Evolutionary conservation across 2,888 invertebrate genomes (phyloP), one percentile per base, ranked within the genome.

Genomic region (Rhogogaster chlorosoma): DNA sequence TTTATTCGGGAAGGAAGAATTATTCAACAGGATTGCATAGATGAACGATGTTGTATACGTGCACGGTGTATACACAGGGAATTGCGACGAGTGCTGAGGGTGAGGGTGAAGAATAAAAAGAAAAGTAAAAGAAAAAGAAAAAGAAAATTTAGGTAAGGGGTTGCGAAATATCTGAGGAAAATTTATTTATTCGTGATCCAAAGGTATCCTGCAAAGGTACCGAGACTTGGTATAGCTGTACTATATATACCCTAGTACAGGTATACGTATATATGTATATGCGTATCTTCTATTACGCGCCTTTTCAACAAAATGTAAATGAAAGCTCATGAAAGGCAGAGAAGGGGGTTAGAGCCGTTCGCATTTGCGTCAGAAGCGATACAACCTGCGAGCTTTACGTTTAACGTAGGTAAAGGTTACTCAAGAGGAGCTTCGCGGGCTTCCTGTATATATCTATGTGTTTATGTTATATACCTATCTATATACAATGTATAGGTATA

Each of bases 311-410:
- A 32, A 67, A 67, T 67, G 15, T 67, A 67, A 67, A 29, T 29
- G 67, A 67, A 67, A 29, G 67, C 32, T 67, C 67, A 67, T 67
- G 67, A 67, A 67, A 67, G 32, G 67, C 67, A 67, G 5, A 67
- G 67, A 18, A 29, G 67, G 67, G 61, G 26, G 22, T 2, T 22
- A n/a, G 12, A 32, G 67, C 71, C 10, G 71, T 73, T 73, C 29
- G 22, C 71, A 73, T 73, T 73, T 22, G 42, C 71, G 71, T 73
- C 42, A 73, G 71, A 73, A 73, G 71, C 71, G 71, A 73, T 73
- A 38, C 42, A 73, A 38, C 42, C 36, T 42, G 15, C 38, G 36
- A 73, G 67, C 67, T 67, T 67, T 18, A 32, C 67, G 67, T 67
- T 67, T 32, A 32, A 67, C 67, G 67, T 67, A 32, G 67, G 67